These are phyloP conservation scores for Phyto melanocephala DNA, from an alignment of 2,888 invertebrate species.

Conservation along the genomic window DNA sequence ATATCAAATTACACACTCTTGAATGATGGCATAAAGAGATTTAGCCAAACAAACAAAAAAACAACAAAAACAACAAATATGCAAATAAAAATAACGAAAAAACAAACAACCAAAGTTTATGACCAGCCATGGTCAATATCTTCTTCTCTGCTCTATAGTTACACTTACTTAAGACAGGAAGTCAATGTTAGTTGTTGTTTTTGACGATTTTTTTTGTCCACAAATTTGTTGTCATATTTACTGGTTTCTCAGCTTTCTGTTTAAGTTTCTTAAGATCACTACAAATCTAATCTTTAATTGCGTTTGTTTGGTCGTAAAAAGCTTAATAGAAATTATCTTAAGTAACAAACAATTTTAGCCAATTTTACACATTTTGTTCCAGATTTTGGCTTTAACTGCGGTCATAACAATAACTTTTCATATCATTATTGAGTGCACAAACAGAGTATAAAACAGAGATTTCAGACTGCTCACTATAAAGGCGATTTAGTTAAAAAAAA, in stretches of 20 bases:
- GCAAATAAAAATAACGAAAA: neutral
- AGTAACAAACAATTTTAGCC: constrained; percentile 27
- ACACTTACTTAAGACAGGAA: constrained; percentile 54
- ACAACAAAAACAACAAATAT: neutral
- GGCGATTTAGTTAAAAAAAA: too few species aligned
- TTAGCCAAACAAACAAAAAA: constrained; percentile 38
- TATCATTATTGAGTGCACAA: constrained; percentile 55
- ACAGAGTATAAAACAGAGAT: constrained; percentile 37
- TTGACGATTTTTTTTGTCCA: constrained; percentile 6
- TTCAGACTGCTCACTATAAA: neutral
- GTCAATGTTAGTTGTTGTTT: constrained; percentile 46
- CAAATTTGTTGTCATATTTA: constrained; percentile 1
- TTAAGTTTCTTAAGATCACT: constrained; percentile 43
- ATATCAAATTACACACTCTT: constrained; percentile 62
- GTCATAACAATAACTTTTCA: constrained; percentile 45
- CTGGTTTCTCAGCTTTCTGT: constrained; percentile 26
- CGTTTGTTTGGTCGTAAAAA: constrained; percentile 32
- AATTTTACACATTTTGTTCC: constrained; percentile 21
- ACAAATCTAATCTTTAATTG: constrained; percentile 64
- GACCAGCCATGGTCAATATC: constrained; percentile 57
- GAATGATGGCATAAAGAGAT: constrained; percentile 59
- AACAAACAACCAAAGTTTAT: constrained; percentile 47
- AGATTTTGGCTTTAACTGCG: neutral
- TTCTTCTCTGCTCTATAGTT: constrained; percentile 24
- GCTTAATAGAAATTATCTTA: constrained; percentile 52